Conservation (phyloP, 2,113 vertebrate genomes). For the Notechis scutatus region DNA sequence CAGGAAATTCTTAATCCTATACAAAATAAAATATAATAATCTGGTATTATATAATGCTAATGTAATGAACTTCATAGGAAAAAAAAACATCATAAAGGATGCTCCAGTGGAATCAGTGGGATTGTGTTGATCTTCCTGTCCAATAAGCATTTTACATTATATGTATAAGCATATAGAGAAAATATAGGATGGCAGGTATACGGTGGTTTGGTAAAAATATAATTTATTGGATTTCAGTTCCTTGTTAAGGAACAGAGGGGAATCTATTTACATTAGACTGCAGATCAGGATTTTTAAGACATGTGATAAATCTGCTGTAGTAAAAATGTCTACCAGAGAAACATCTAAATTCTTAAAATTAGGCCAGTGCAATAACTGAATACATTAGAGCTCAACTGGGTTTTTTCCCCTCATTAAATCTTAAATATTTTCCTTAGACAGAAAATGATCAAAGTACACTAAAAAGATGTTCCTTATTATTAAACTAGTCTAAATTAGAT, state of each 20-base stretch:
- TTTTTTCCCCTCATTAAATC: not conserved
- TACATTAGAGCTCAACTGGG: not conserved
- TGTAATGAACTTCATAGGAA: not conserved
- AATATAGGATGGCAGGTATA: not conserved
- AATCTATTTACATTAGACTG: not conserved
- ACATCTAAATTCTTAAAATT: not conserved
- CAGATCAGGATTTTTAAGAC: conserved; percentile 24
- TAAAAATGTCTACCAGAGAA: not conserved
- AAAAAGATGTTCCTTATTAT: not conserved
- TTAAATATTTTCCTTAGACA: not conserved
- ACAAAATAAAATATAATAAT: not conserved
- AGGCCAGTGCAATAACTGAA: not conserved
- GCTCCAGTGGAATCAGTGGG: not conserved
- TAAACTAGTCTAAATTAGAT: not conserved
- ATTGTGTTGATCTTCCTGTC: not conserved
- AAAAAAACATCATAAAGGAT: not conserved
- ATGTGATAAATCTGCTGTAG: not conserved
- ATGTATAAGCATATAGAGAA: not conserved
- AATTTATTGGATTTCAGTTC: not conserved
- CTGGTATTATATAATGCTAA: not conserved
- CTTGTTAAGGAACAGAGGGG: not conserved
- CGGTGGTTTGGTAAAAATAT: not conserved
- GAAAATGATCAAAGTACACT: not conserved
- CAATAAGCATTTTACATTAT: not conserved
- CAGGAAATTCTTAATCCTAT: not conserved